These are phyloP conservation scores for Oreochromis aureus DNA, from an alignment of 2,113 vertebrate species.

Conservation along the genomic window DNA sequence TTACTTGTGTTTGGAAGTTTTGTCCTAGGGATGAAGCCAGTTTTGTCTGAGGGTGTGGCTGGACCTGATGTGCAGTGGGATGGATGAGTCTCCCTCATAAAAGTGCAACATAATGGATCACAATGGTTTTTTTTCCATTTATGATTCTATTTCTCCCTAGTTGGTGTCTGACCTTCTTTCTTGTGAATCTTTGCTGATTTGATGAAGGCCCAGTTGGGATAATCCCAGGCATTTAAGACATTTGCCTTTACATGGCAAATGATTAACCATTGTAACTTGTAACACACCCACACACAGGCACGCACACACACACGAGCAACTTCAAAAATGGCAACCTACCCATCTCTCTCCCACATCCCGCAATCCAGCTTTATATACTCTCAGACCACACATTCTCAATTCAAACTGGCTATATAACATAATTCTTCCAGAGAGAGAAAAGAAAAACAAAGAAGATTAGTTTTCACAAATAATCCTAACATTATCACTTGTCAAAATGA, in stretches of 20 bases:
- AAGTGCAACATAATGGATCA: too few species aligned
- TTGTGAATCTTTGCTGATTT: too few species aligned
- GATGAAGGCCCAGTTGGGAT: too few species aligned
- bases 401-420: background rate
- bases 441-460: background rate
- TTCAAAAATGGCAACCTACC: background rate
- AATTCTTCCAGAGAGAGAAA: background rate
- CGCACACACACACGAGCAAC: background rate
- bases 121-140: too few species aligned
- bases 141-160: too few species aligned
- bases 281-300: too few species aligned
- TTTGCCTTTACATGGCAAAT: too few species aligned
- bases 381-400: background rate
- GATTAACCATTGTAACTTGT: too few species aligned
- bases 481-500: background rate
- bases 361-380: background rate
- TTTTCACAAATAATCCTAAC: background rate
- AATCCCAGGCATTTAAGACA: too few species aligned
- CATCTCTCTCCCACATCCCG: background rate
- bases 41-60: background rate
- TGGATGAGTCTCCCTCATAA: background rate
- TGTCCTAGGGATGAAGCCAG: background rate
- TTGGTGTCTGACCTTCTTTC: too few species aligned
- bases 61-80: background rate
- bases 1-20: background rate